Percentiles rank a stretch among this genome's conserved stretches.
Evolutionary conservation across 35 echinoderm and acorn worm genomes (phyloP).

Genomic region (Amphiura filiformis): DNA sequence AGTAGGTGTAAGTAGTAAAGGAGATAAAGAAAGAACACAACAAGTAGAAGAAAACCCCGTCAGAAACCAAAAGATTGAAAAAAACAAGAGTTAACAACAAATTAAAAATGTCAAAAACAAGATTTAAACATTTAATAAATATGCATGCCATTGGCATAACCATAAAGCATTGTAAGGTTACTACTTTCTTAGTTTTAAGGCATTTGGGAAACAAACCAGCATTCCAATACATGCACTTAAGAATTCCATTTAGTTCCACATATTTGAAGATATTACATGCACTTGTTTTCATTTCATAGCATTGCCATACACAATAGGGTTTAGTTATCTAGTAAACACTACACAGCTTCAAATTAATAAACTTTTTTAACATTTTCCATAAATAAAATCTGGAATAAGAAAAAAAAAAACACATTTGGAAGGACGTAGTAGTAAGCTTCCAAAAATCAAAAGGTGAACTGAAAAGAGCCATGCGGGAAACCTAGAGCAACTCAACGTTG

Average conservation of each 20-base stretch:
- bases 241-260: not conserved
- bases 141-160: not conserved
- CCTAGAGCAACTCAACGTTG: too few species aligned
- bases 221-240: not conserved
- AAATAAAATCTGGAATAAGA: too few species aligned
- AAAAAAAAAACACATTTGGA: too few species aligned
- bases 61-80: constrained; percentile 1
- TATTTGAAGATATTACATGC: not conserved
- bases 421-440: too few species aligned
- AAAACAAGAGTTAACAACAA: not conserved
- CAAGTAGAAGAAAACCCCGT: constrained; percentile 22
- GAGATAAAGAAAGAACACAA: constrained; percentile 44
- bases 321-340: too few species aligned
- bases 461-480: too few species aligned
- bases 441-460: too few species aligned
- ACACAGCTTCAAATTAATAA: too few species aligned
- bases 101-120: not conserved
- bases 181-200: not conserved
- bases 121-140: not conserved
- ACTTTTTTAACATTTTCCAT: too few species aligned
- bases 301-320: not conserved
- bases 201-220: not conserved
- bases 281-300: not conserved
- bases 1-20: constrained; percentile 27
- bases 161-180: not conserved